Percentiles rank a stretch among this genome's conserved stretches.
phyloP scores from a whole-genome alignment of 2,113 vertebrate species.

The Artemisiospiza belli region DNA sequence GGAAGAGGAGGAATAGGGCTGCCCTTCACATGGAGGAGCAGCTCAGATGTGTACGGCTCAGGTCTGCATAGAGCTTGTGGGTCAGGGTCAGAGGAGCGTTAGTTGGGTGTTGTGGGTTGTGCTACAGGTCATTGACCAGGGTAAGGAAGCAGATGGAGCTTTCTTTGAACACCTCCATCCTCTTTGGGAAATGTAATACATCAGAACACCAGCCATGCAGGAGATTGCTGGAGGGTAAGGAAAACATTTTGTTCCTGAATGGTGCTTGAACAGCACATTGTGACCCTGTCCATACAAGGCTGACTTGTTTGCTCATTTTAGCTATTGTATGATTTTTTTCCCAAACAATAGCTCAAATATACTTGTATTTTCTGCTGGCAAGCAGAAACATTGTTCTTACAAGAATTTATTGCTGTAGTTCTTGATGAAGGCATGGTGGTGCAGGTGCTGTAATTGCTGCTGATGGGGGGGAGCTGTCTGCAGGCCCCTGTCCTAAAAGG shows the following conservation, averaged over 20 bases:
- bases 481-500: not conserved
- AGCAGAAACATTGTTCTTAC: not conserved
- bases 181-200: not conserved
- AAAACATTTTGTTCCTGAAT: not conserved
- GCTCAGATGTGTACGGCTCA: not conserved
- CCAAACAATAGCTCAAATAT: not conserved
- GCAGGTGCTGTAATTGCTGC: not conserved
- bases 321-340: not conserved
- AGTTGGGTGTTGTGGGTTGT: not conserved
- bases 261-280: not conserved
- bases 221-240: not conserved
- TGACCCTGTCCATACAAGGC: not conserved
- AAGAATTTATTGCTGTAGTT: not conserved
- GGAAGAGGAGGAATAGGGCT: not conserved
- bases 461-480: not conserved
- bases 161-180: not conserved
- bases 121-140: not conserved
- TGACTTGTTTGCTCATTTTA: not conserved
- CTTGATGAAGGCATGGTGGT: not conserved
- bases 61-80: fast-evolving
- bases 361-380: not conserved
- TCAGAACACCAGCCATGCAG: not conserved
- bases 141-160: not conserved
- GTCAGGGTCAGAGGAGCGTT: not conserved
- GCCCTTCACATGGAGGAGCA: not conserved